Base-by-base conservation (phyloP, 1,140 invertebrate species). In the Heliconius congener region DNA sequence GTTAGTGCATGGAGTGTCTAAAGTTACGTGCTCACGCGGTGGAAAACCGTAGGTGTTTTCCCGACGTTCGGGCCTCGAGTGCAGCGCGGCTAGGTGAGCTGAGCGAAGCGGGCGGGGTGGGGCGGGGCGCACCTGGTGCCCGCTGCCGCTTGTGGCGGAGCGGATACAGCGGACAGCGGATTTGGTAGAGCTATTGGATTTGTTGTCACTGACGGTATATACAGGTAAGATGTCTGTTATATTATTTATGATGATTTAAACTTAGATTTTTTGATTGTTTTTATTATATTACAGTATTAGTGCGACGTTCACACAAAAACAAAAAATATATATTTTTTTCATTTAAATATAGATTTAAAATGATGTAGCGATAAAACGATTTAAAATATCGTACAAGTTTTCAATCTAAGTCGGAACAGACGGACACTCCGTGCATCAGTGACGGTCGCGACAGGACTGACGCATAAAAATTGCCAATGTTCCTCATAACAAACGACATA, bases 31-130 rank as follows among this genome's bases (percentile, higher is more conserved):
- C 82, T 82, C 81, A 77, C 90, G 88, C 90, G 90, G 86, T 86
- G 91, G 90, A 93, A 93, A 93, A 92, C 90, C 88, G 86, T 86
- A 90, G 88, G 87, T 93, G 90, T 91, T 94, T 93, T 93, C 93
- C 91, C 93, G 91, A 89, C 91, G 90, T 91, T 90, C 91, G 87
- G 82, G 88, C 91, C 90, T 91, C 90, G 91, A 93, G 90, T 93
- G 91, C 91, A 91, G 90, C 84, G 89, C 88, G 89, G 86, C 74
- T 85, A 87, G 87, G 88, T 87, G 87, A 84, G 85, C 83, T 84
- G 86, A 85, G 87, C 85, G 84, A 90, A 88, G 86, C 85, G 87
- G 80, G 83, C 81, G 84, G 80, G 85, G 80, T 84, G 82, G 77
- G 85, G 78, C 89, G 87, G 90, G 88, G 87, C 87, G 87, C 90